A percentile compares a stretch with the other conserved stretches of the same genome.
Conservation (phyloP, 2,113 vertebrate species). For the Anthoscopus minutus region DNA sequence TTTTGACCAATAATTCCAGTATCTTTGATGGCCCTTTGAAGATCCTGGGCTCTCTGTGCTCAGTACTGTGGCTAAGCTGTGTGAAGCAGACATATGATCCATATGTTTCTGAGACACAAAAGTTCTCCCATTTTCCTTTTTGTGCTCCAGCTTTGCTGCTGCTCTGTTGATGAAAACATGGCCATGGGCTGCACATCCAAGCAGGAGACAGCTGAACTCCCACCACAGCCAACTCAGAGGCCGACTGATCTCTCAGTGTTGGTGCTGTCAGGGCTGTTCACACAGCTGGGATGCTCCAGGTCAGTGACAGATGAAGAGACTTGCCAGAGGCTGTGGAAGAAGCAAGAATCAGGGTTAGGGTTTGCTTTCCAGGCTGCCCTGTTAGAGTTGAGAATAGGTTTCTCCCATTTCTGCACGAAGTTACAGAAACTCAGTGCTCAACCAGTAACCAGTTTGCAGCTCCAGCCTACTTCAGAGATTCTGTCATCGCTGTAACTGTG, state of each 20-base stretch:
- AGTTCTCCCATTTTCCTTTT: accelerated
- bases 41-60: background rate
- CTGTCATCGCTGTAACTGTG: background rate
- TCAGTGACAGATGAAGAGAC: background rate
- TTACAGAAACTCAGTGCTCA: background rate
- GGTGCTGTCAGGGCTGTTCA: background rate
- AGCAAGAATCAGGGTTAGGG: background rate
- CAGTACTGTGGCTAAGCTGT: background rate
- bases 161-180: accelerated
- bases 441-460: background rate
- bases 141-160: background rate
- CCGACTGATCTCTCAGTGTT: background rate
- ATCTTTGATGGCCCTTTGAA: background rate
- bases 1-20: background rate
- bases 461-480: background rate
- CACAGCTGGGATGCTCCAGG: background rate
- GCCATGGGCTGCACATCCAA: accelerated
- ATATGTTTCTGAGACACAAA: background rate
- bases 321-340: background rate
- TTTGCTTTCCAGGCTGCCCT: background rate
- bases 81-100: background rate
- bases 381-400: background rate
- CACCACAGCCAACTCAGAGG: background rate
- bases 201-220: background rate
- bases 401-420: background rate